Evolutionary conservation across 2,888 invertebrate genomes (phyloP).

Genomic region (Germaria angustata): DNA sequence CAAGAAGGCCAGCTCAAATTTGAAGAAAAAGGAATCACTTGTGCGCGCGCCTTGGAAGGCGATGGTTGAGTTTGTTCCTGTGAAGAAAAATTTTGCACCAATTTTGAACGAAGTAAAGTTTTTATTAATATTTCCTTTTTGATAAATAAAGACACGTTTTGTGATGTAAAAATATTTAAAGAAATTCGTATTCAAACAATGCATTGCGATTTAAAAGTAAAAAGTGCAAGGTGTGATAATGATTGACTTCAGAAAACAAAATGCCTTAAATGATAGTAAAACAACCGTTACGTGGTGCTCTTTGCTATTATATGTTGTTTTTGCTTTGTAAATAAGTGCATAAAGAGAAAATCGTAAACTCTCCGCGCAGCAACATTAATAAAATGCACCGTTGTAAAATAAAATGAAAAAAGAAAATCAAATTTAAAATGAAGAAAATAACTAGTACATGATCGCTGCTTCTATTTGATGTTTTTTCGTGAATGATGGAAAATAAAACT

Average conservation of each 20-base stretch:
- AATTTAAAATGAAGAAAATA: not conserved
- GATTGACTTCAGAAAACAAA: constrained; percentile 1
- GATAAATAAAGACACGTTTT: too few species aligned
- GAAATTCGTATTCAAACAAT: too few species aligned
- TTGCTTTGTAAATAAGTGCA: constrained; percentile 16
- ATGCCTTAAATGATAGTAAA: not conserved
- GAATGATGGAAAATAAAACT: not conserved
- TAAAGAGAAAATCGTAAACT: constrained; percentile 11
- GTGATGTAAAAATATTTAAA: too few species aligned
- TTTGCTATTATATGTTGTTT: not conserved
- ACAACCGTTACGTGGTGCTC: constrained; percentile 47
- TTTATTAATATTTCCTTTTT: too few species aligned
- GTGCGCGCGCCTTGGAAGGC: constrained; percentile 76
- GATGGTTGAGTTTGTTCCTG: constrained; percentile 72
- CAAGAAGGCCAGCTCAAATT: constrained; percentile 70
- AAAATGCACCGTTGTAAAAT: constrained; percentile 46
- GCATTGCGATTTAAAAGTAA: too few species aligned
- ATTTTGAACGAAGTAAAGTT: not conserved
- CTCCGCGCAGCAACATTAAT: constrained; percentile 2
- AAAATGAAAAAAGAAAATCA: not conserved
- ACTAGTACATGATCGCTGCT: constrained; percentile 4
- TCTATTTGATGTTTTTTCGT: constrained; percentile 12
- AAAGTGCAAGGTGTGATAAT: constrained; percentile 12
- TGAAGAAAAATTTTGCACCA: not conserved
- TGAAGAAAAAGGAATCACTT: constrained; percentile 76